phyloP scores from a whole-genome alignment of 92 coral and sea anemone species.

The Siderastrea radians region DNA sequence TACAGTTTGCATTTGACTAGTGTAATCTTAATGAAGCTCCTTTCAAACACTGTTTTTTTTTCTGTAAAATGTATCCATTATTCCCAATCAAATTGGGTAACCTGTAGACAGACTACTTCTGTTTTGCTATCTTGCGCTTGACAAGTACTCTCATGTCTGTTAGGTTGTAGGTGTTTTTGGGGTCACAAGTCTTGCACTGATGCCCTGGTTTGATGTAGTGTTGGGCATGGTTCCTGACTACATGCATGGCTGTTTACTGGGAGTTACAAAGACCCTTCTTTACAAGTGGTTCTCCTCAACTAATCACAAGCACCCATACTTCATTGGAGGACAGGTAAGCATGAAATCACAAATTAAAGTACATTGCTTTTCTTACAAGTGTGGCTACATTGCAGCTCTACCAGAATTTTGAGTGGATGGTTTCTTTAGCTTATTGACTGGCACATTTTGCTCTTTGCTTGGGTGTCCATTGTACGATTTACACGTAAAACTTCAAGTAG shows the following conservation, averaged over 20 bases:
- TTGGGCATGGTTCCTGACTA: constrained; percentile 82
- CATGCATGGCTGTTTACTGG: constrained; percentile 84
- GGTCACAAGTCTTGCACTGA: constrained; percentile 62
- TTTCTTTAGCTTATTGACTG: too few relatives aligned
- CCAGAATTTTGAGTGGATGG: not conserved
- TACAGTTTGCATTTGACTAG: not conserved
- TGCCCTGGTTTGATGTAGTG: constrained; percentile 80
- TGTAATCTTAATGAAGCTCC: not conserved
- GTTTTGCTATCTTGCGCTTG: constrained; percentile 5
- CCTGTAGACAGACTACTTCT: not conserved
- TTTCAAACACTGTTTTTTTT: not conserved
- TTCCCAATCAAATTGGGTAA: not conserved
- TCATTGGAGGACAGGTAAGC: constrained; percentile 65
- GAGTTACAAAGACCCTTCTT: constrained; percentile 68
- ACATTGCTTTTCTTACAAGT: not conserved
- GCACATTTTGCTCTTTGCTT: too few relatives aligned
- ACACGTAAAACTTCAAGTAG: too few relatives aligned
- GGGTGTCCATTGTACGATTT: too few relatives aligned
- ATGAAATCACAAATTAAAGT: not conserved
- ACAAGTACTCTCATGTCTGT: not conserved
- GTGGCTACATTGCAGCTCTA: not conserved
- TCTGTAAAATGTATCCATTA: not conserved
- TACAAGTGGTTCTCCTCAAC: constrained; percentile 77
- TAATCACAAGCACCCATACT: constrained; percentile 49
- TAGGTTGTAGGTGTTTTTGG: constrained; percentile 46